Conservation (phyloP, 1,140 invertebrate genomes). For the Drosophila gunungcola region DNA sequence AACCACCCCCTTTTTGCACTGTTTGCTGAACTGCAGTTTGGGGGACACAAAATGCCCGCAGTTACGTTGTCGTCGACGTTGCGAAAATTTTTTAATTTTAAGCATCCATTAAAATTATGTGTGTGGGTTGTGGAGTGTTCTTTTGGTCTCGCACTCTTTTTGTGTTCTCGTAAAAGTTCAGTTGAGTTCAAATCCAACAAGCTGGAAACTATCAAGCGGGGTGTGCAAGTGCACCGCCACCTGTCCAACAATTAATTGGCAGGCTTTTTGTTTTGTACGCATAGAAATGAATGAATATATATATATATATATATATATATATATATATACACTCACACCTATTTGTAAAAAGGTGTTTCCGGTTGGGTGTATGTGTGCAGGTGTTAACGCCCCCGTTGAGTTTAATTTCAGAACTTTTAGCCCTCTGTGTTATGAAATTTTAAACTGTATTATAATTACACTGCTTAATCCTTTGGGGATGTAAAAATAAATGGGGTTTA, state of each 20-base stretch:
- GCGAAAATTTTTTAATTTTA: constrained; percentile 67
- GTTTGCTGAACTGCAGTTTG: constrained; percentile 28
- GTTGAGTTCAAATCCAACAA: constrained; percentile 80
- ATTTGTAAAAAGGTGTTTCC: constrained; percentile 24
- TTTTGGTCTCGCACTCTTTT: constrained; percentile 48
- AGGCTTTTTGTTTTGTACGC: constrained; percentile 28
- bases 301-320: constrained; percentile 7
- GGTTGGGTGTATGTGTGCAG: constrained; percentile 10
- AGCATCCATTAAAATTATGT: constrained; percentile 61
- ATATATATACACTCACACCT: neutral
- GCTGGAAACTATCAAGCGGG: constrained; percentile 75
- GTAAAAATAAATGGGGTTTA: neutral
- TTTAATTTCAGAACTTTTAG: constrained; percentile 10
- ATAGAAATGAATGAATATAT: constrained; percentile 26
- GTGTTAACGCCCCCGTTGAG: constrained; percentile 28
- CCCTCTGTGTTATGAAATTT: constrained; percentile 5
- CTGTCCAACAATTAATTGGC: constrained; percentile 72
- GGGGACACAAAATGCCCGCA: constrained; percentile 62
- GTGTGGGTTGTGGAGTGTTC: constrained; percentile 26
- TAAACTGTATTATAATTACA: neutral
- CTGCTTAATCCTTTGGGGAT: neutral
- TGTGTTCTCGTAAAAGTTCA: constrained; percentile 71
- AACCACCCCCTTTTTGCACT: neutral
- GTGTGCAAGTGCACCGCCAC: constrained; percentile 50
- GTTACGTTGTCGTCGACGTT: constrained; percentile 47